Evolutionary conservation across 2,113 vertebrate species (phyloP), one percentile per base, ranked within the genome.

Genomic region (Bufo bufo): DNA sequence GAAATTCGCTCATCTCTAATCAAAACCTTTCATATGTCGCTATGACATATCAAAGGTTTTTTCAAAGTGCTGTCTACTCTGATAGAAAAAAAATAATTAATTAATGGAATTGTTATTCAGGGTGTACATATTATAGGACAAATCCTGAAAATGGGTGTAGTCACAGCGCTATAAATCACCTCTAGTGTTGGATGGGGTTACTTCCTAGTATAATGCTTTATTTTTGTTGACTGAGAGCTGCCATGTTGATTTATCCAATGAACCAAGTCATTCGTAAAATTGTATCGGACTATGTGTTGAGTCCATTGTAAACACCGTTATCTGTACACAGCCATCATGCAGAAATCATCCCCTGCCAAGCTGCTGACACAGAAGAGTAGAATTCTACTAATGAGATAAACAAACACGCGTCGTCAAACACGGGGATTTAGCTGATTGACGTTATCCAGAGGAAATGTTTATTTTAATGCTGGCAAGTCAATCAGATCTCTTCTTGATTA

Each of bases 331-430:
- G 8, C 33, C 78, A 6, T 61, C 78, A 81, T 81, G 52, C 33
- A 81, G 54, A 61, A 59, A 58, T 17, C 54, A 19, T 81, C 20
- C 78, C 78, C 78, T 45, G 56, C 54, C 56, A 43, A 61, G 56
- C 54, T 9, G 8, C 50, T 52, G 50, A 7, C 49, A 7, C 49
- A 78, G 6, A 59, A 81, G 52, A 58, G 54, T 3, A 33, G 54
- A 59, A 81, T 81, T 81, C 59, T 59, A 45, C 78, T 59, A 81
- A 59, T 81, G 72, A 75, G 72, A 75, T 49, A 49, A 49, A 75
- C 72, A 81, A 81, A 81, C 78, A 81, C 5, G 2, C 45, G 14
- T 59, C 61, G 58, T 81, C 54, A 59, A 59, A 81, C 56, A 59
- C 4, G 59, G 54, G 50, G 56, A 59, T 81, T 19, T 59, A 61